Conservation (phyloP, 2,888 invertebrate species). For the Erebia ligea region DNA sequence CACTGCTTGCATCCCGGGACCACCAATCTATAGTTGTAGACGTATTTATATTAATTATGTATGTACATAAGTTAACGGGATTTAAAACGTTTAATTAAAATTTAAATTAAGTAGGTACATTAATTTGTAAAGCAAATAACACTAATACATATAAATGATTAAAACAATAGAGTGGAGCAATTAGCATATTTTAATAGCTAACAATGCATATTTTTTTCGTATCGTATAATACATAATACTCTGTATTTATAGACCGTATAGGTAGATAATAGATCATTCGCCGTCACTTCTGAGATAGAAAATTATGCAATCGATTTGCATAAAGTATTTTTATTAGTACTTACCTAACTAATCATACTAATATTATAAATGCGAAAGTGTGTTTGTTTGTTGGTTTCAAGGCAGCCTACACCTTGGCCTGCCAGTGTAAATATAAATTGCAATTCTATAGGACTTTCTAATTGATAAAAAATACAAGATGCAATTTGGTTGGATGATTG, state of each 20-base stretch:
- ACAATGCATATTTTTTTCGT: neutral
- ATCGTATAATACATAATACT: neutral
- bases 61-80: neutral
- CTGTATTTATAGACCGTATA: neutral
- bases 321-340: no score
- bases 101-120: neutral
- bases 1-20: no score
- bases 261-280: no score
- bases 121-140: neutral
- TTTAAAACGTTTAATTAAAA: constrained; percentile 5
- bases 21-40: neutral
- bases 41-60: neutral
- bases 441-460: no score
- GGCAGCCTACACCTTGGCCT: no score
- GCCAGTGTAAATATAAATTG: no score
- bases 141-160: neutral
- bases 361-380: no score
- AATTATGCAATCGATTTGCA: no score
- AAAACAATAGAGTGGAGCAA: constrained; percentile 8
- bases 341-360: no score
- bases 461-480: no score
- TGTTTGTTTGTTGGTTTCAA: no score
- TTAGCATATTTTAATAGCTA: constrained; percentile 6
- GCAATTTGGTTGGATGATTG: no score
- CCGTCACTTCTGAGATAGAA: neutral